Conservation (phyloP, 2,888 invertebrate genomes). For the Xestia ashworthii region DNA sequence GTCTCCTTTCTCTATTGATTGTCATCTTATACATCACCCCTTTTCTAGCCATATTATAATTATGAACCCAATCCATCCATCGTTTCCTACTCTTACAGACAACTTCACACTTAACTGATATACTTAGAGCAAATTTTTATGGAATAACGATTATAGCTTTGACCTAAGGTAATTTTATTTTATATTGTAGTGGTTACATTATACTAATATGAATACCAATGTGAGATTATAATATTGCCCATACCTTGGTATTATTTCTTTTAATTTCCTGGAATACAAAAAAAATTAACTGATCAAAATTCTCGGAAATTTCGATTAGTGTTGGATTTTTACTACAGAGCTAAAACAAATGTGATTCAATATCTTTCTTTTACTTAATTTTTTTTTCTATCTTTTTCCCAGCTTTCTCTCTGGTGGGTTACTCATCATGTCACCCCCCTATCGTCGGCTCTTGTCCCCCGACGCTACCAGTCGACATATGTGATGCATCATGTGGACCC, state of each 20-base stretch:
- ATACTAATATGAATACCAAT: neutral
- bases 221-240: neutral
- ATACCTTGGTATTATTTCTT: neutral
- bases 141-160: neutral
- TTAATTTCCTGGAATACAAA: neutral
- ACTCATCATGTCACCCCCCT: slow-evolving; percentile 45
- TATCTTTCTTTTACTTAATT: neutral
- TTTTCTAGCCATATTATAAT: neutral
- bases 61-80: neutral
- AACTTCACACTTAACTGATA: neutral
- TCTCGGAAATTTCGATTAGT: neutral
- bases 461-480: slow-evolving; percentile 86
- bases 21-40: neutral
- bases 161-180: neutral
- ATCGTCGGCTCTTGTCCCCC: slow-evolving; percentile 89
- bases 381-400: slow-evolving; percentile 23
- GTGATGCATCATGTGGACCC: slow-evolving; percentile 84
- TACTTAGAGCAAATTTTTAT: neutral
- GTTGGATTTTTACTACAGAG: neutral
- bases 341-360: neutral
- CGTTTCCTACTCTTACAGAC: neutral
- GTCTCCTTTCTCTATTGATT: neutral
- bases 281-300: neutral
- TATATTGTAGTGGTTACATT: neutral
- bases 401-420: slow-evolving; percentile 62